Evolutionary conservation across 2,888 invertebrate genomes (phyloP), one percentile per base, ranked within the genome.

Genomic region (Ophioninae sp.): DNA sequence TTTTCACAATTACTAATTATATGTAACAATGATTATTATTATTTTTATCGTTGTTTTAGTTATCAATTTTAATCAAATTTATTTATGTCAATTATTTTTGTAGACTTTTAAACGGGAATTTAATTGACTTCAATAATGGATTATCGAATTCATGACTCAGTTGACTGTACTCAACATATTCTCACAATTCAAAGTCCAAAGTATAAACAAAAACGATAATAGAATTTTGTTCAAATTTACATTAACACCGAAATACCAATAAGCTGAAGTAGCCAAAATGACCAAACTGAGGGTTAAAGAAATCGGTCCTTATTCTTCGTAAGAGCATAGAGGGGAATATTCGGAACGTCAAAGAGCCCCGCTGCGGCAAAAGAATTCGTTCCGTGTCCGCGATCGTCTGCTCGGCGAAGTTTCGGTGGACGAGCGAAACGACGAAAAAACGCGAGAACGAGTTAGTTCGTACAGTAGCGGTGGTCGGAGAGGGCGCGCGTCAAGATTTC

Each of bases 271-370:
- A 30, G 30, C 2, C 1, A 30, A 30, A 30, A 30, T 30, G 30
- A 30, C 30, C 30, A 30, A 30, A 30, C 30, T 30, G 30, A 30
- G 30, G 30, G 30, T 30, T 30, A 30, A 30, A 30, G 3, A 30
- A 17, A 3, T 6, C 17, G 17, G 3, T 5, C 17, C 51, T 13
- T 3, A n/a, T 23, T 68, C 13, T 51, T 23, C 30, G 17, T 0
- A 51, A 2, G 13, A 51, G 51, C 17, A 5, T 6, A 51, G 17
- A 17, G 1, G 41, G 13, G 39, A 56, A 51, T 17, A 22, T 22
- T 39, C 22, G 71, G n/a, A 17, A 72, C 59, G 71, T 72, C 71
- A 72, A 72, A 72, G 58, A 20, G n/a, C 51, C 23, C 8, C 23
- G 41, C 67, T 67, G 59, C 13, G 17, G n/a, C 76, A 10, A 65